These are phyloP conservation scores for Apus apus DNA, from an alignment of 2,113 vertebrate genomes.

Conservation along the genomic window DNA sequence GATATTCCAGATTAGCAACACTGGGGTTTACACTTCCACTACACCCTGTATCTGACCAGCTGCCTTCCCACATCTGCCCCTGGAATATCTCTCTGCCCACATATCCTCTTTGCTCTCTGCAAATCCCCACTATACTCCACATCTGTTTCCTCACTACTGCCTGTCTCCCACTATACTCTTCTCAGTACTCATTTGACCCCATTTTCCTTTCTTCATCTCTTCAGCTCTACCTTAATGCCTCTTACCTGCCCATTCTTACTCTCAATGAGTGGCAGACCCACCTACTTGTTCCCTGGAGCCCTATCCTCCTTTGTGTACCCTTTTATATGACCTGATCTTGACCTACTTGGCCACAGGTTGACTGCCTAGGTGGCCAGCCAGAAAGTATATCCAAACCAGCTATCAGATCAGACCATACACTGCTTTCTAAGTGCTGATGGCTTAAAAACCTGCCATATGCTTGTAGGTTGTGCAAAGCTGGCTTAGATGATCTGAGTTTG, in stretches of 20 bases:
- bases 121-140: background rate
- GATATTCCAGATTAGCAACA: background rate
- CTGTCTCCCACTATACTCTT: background rate
- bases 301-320: background rate
- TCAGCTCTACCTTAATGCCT: background rate
- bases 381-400: background rate
- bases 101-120: background rate
- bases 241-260: background rate
- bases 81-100: background rate
- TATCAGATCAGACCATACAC: background rate
- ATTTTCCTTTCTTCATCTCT: background rate
- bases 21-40: background rate
- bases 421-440: background rate
- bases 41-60: background rate
- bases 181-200: background rate
- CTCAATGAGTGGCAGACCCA: background rate
- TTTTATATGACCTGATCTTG: background rate
- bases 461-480: background rate
- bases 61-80: background rate
- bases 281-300: background rate
- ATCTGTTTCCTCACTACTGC: background rate
- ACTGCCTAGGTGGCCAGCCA: background rate
- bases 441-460: background rate
- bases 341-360: background rate
- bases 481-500: background rate